Base-by-base conservation (phyloP, 2,797 vertebrate species). In the Fundulus diaphanus region DNA sequence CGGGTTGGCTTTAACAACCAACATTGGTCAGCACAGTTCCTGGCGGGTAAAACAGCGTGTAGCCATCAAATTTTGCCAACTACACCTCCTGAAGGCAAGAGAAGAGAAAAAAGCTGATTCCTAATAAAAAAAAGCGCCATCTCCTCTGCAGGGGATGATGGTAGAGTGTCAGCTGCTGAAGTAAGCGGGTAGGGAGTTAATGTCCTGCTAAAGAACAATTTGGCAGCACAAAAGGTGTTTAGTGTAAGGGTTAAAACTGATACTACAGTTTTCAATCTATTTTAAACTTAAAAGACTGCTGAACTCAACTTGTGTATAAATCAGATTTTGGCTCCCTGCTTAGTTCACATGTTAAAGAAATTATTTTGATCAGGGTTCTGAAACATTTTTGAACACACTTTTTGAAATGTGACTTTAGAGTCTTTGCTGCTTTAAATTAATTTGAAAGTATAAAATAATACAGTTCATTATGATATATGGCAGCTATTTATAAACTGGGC, bases 1-100 rank as follows among this genome's bases (percentile, higher is more conserved):
- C 90, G 88, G 85, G 78, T 87, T 88, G 79, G 81, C 84, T 87
- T 83, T 91, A 91, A 88, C 88, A 88, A 74, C 82, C 79, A 72
- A 77, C 82, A 85, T 80, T 72, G 80, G 77, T 79, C 82, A 75
- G 46, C 82, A 76, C 6, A 48, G 79, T 46, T 88, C 85, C 84
- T 85, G 68, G 61, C 73, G 73, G 90, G 83, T 76, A 68, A 44
- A 89, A 79, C 88, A 87, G 82, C 82, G 73, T 91, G 91, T 31
- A 82, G 84, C 86, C 87, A 69, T 91, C 82, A 87, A 8, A 80
- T 82, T 81, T 83, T 76, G 71, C 81, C 79, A 74, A 71, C 78
- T 83, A 81, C 86, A 90, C 89, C 37, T 77, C 69, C 81, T 82
- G 79, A 74, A 84, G 81, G 86, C 76, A 67, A 80, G 80, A 80